A percentile compares a stretch with the other conserved stretches of the same genome.
phyloP scores from a whole-genome alignment of 2,113 vertebrate species.

The Equus przewalskii region DNA sequence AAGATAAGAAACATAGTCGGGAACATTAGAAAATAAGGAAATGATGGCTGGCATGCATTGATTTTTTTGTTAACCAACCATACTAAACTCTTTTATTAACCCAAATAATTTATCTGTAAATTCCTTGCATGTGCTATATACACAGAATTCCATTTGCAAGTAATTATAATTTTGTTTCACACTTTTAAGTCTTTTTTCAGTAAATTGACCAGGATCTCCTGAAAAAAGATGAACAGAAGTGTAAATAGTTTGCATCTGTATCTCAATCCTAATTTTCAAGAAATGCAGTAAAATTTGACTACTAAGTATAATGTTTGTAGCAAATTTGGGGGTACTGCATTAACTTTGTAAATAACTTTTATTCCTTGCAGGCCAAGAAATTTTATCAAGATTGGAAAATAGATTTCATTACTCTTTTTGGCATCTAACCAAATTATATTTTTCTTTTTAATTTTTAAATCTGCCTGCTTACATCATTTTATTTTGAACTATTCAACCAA shows the following conservation, averaged over 20 bases:
- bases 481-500: constrained; percentile 20
- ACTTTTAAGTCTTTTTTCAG: background rate
- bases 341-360: background rate
- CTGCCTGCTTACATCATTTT: background rate
- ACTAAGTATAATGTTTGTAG: background rate
- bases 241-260: background rate
- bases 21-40: background rate
- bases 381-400: background rate
- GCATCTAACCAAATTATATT: background rate
- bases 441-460: background rate
- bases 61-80: constrained; percentile 28
- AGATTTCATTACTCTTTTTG: background rate
- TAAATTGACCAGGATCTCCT: background rate
- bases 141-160: background rate
- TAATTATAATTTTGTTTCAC: constrained; percentile 41
- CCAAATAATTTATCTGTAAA: background rate
- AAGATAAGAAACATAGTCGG: background rate
- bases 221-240: background rate
- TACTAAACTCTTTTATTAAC: background rate
- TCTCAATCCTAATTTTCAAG: background rate
- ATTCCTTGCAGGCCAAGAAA: background rate
- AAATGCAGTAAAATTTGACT: constrained; percentile 32
- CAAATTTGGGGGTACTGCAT: background rate
- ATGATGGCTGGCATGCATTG: background rate
- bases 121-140: background rate